Evolutionary conservation across 2,113 vertebrate species (phyloP), one percentile per base, ranked within the genome.

Genomic region (Steatornis caripensis): DNA sequence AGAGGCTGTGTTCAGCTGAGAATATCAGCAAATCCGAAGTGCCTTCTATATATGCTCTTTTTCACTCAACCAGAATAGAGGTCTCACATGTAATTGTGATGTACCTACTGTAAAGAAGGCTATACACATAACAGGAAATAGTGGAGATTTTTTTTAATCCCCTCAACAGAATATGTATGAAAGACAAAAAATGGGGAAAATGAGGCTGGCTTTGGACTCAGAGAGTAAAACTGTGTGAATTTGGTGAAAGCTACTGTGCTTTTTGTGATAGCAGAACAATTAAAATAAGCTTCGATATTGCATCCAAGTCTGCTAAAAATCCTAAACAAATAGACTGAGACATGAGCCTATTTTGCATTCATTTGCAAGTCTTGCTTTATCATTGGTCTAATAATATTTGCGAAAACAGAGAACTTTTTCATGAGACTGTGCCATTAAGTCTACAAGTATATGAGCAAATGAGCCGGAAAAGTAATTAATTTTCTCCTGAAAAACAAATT

Each of bases 391-490:
- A 70, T 71, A 90, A 70, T 74, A 90, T 91, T 84, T 85, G 61
- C 83, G 84, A 90, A 96, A 95, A 96, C 61, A 79, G 62, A n/a
- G n/a, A n/a, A 72, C 46, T 94, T 96, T 81, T 82, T 72, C 69
- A 58, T 53, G 51, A 94, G 51, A 57, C 43, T 76, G 24, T 90
- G 65, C 61, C 76, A 89, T 89, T 84, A 94, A 81, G 39, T 76
- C 72, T 92, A 54, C n/a, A 90, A 96, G 49, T 70, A 70, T 64
- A 75, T 2, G 2, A 84, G 69, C 55, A 93, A 90, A 94, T 90
- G 88, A 97, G 51, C 65, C 71, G 90, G 88, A 84, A 95, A 83
- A 70, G 43, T 92, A 95, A 94, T 84, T 93, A 95, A 94, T 94
- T 95, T 94, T 87, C 60, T 84, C 60, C 43, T 71, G 60, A 60